Percentiles rank a stretch among this genome's conserved stretches.
These are phyloP conservation scores for Drosophila subquinaria DNA, from an alignment of 2,888 invertebrate species.

Conservation along the genomic window DNA sequence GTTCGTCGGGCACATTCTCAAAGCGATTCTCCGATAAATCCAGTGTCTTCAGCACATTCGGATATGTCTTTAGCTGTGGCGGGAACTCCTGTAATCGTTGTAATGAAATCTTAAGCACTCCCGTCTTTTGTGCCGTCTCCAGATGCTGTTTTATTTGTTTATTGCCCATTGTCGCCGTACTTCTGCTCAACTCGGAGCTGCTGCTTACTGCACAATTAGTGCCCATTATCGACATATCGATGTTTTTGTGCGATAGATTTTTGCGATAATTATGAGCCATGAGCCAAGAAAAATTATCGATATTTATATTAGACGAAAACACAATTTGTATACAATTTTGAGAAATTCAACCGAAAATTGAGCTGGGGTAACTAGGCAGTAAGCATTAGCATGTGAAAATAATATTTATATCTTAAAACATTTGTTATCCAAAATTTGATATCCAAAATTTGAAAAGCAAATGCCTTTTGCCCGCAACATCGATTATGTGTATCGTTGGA, in stretches of 20 bases:
- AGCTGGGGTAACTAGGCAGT: background rate
- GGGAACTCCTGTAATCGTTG: conserved; percentile 90
- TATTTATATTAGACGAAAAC: background rate
- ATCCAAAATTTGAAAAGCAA: background rate
- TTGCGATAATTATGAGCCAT: background rate
- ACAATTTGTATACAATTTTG: conserved; percentile 22
- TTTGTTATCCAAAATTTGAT: background rate
- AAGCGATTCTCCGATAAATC: conserved; percentile 97
- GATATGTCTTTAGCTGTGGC: conserved; percentile 88
- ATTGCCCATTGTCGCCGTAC: conserved; percentile 91
- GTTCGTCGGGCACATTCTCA: conserved; percentile 90
- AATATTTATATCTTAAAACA: background rate
- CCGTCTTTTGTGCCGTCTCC: conserved; percentile 98
- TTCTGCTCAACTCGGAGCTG: conserved; percentile 29
- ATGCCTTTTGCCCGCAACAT: background rate
- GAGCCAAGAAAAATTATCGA: background rate
- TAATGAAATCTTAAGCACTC: conserved; percentile 94
- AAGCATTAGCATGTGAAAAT: background rate
- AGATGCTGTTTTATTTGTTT: conserved; percentile 95
- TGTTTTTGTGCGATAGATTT: background rate
- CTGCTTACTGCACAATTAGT: conserved; percentile 9
- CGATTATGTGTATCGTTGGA: background rate
- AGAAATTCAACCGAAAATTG: conserved; percentile 9
- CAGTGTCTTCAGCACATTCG: conserved; percentile 92
- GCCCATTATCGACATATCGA: conserved; percentile 49